Evolutionary conservation across 2,888 invertebrate genomes (phyloP).

Genomic region (Philhelius pedissequus): DNA sequence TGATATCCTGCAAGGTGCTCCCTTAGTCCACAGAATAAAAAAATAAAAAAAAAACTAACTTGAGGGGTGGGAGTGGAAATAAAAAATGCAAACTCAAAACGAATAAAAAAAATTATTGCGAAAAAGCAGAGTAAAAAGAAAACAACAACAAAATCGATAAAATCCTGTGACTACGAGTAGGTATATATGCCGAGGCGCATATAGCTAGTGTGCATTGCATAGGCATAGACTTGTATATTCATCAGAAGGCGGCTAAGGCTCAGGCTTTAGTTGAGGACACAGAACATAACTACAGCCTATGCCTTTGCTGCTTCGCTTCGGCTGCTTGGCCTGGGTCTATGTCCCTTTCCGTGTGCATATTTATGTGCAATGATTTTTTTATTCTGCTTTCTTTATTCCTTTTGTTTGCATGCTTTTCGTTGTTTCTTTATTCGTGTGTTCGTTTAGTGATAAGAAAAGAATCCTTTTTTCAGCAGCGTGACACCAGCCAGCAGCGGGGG

Average conservation of each 20-base stretch:
- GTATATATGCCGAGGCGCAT: slow-evolving; percentile 4
- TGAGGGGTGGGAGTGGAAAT: slow-evolving; percentile 26
- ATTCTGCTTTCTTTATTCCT: slow-evolving; percentile 18
- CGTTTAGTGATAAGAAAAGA: slow-evolving; percentile 61
- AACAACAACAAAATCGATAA: slow-evolving; percentile 69
- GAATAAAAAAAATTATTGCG: slow-evolving; percentile 7
- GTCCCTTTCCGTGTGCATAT: slow-evolving; percentile 51
- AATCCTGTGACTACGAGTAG: slow-evolving; percentile 61
- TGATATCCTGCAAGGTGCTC: slow-evolving; percentile 28
- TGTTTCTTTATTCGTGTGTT: slow-evolving; percentile 51
- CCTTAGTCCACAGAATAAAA: background rate
- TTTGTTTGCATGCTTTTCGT: slow-evolving; percentile 48
- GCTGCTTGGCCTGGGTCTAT: background rate
- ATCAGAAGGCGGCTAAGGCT: slow-evolving; percentile 19
- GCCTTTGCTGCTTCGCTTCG: no score
- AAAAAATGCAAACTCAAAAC: slow-evolving; percentile 24
- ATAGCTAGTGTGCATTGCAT: slow-evolving; percentile 29
- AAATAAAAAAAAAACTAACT: background rate
- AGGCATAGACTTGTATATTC: slow-evolving; percentile 31
- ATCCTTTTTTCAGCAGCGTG: slow-evolving; percentile 31
- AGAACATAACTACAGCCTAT: background rate
- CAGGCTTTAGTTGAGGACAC: background rate
- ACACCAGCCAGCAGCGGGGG: slow-evolving; percentile 5
- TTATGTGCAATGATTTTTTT: slow-evolving; percentile 51
- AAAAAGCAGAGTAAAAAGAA: slow-evolving; percentile 51